These are phyloP conservation scores for Leptosomus discolor DNA, from an alignment of 2,113 vertebrate species.

Conservation along the genomic window DNA sequence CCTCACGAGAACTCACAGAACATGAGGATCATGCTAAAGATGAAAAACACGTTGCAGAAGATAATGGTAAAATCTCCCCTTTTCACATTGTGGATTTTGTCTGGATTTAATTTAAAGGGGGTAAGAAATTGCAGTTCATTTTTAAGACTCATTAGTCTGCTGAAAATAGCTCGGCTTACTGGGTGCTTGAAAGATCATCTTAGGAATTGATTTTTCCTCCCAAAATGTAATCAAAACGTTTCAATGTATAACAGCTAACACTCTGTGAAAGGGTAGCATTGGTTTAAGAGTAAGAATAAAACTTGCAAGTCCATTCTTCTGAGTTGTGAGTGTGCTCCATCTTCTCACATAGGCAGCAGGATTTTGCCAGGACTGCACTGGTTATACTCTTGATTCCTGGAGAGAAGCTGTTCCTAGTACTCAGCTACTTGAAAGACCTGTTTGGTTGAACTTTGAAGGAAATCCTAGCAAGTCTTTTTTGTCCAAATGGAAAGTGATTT, in stretches of 20 bases:
- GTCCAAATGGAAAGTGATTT: background rate
- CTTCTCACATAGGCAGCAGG: background rate
- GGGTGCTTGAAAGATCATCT: background rate
- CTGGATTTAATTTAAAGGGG: slow-evolving; percentile 62
- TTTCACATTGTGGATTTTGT: slow-evolving; percentile 62
- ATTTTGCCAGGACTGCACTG: background rate
- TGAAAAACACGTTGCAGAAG: slow-evolving; percentile 82
- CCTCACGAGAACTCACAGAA: slow-evolving; percentile 83
- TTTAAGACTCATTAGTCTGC: slow-evolving; percentile 39
- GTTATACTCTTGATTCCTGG: background rate
- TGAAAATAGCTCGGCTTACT: background rate
- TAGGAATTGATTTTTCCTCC: background rate
- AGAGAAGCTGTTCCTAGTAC: background rate
- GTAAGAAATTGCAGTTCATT: slow-evolving; percentile 42
- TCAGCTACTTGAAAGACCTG: background rate
- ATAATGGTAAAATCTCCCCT: slow-evolving; percentile 83
- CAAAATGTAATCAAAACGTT: background rate
- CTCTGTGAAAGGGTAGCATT: background rate
- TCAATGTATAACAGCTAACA: background rate
- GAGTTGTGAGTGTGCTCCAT: background rate
- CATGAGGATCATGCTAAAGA: slow-evolving; percentile 75
- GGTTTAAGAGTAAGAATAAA: background rate
- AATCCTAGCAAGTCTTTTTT: background rate
- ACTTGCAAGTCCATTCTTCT: background rate
- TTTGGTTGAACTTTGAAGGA: background rate